These are phyloP conservation scores for Tortricodes alternella DNA, from an alignment of 2,888 invertebrate species.

Conservation along the genomic window DNA sequence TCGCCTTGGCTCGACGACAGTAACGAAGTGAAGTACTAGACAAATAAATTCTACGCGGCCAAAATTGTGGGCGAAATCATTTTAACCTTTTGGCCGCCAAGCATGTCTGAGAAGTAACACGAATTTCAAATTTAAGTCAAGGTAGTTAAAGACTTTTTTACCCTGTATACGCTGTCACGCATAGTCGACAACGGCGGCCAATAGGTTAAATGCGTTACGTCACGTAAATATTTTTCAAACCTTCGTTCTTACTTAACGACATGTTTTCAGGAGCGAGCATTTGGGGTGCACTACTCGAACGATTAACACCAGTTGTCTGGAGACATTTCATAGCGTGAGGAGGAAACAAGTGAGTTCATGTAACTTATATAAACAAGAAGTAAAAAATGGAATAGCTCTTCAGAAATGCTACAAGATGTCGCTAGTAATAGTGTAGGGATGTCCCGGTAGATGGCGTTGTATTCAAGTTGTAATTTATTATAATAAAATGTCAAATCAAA, in stretches of 20 bases:
- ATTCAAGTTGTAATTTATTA: not conserved
- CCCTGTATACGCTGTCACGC: too few relatives aligned
- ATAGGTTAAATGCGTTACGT: too few relatives aligned
- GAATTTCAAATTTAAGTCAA: too few relatives aligned
- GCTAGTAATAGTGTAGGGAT: not conserved
- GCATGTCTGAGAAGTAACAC: too few relatives aligned
- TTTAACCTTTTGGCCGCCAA: too few relatives aligned
- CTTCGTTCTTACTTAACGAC: slow-evolving; percentile 22
- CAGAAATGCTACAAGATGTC: not conserved
- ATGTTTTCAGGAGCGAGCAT: slow-evolving; percentile 25
- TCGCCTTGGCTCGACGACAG: too few relatives aligned
- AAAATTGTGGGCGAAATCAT: too few relatives aligned
- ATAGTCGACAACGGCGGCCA: too few relatives aligned
- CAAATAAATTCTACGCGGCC: too few relatives aligned
- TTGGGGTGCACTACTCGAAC: slow-evolving; percentile 2
- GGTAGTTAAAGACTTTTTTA: too few relatives aligned
- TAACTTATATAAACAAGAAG: not conserved
- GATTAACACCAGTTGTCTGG: slow-evolving; percentile 16
- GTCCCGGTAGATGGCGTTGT: not conserved
- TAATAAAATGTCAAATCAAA: not conserved
- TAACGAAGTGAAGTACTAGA: too few relatives aligned
- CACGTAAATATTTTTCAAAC: slow-evolving; percentile 21
- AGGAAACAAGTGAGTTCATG: slow-evolving; percentile 12
- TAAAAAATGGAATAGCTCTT: not conserved
- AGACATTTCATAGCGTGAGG: not conserved